Percentiles rank a stretch among this genome's conserved stretches.
Evolutionary conservation across 2,888 invertebrate species (phyloP).

Genomic region (Antheraea assamensis): DNA sequence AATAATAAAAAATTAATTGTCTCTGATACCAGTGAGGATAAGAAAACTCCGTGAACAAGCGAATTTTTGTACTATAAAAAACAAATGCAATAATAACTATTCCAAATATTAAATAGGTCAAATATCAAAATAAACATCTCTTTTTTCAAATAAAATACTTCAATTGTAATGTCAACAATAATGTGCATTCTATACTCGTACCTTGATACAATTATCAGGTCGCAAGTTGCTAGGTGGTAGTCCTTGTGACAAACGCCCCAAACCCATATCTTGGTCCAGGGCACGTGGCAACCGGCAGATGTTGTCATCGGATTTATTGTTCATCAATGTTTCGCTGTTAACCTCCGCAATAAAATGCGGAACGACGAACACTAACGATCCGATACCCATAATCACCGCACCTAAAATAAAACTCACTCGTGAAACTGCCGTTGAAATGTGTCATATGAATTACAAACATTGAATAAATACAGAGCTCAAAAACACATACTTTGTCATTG

Average conservation of each 20-base stretch:
- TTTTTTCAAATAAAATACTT: neutral
- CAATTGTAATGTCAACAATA: neutral
- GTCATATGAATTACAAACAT: neutral
- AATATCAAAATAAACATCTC: neutral
- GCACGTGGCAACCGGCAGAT: conserved; percentile 89
- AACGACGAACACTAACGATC: conserved; percentile 95
- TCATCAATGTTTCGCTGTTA: conserved; percentile 85
- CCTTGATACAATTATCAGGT: conserved; percentile 91
- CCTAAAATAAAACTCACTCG: conserved; percentile 73
- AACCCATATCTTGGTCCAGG: conserved; percentile 86
- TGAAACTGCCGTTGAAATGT: conserved; percentile 17
- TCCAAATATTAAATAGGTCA: no score
- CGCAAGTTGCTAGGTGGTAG: conserved; percentile 88
- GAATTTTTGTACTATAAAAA: neutral
- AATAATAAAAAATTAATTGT: neutral
- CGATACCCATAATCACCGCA: conserved; percentile 96
- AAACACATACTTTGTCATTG: neutral
- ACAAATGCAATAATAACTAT: neutral
- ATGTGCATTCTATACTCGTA: conserved; percentile 34
- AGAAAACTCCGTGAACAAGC: neutral
- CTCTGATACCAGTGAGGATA: neutral
- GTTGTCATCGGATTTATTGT: conserved; percentile 89
- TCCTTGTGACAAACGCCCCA: conserved; percentile 87
- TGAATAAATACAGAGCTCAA: neutral
- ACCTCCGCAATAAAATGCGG: conserved; percentile 95